Evolutionary conservation across 2,113 vertebrate genomes (phyloP).

Genomic region (Chaetops frenatus): DNA sequence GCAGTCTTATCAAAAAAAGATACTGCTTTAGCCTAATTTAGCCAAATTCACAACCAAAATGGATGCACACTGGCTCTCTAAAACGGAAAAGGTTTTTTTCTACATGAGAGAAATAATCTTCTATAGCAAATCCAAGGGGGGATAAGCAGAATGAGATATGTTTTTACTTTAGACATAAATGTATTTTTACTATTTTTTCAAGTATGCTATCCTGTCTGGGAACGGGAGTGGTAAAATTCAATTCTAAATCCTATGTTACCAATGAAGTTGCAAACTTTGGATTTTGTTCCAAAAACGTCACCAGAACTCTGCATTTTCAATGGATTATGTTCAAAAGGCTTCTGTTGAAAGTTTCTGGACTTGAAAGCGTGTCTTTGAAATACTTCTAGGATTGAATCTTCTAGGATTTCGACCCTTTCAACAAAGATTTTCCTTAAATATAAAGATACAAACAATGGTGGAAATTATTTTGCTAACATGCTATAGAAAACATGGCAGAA

Average conservation of each 20-base stretch:
- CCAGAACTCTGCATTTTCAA: background rate
- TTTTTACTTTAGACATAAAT: background rate
- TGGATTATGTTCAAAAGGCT: background rate
- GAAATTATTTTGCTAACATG: background rate
- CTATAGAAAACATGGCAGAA: background rate
- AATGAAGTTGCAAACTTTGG: background rate
- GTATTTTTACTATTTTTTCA: background rate
- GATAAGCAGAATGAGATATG: background rate
- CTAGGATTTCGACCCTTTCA: background rate
- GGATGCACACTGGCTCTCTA: background rate
- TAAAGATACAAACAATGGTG: background rate
- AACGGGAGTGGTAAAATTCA: background rate
- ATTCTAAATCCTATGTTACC: background rate
- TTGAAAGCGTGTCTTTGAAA: background rate
- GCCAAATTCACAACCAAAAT: background rate
- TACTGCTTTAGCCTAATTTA: background rate
- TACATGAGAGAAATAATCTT: background rate
- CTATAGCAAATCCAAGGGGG: background rate
- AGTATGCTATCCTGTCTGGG: background rate
- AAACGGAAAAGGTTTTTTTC: background rate
- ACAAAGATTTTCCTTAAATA: background rate
- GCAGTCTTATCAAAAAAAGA: background rate
- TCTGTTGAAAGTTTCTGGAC: background rate
- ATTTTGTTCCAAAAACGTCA: background rate
- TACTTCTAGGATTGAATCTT: background rate